Conservation (phyloP, 2,797 vertebrate genomes). For the Varecia variegata region DNA sequence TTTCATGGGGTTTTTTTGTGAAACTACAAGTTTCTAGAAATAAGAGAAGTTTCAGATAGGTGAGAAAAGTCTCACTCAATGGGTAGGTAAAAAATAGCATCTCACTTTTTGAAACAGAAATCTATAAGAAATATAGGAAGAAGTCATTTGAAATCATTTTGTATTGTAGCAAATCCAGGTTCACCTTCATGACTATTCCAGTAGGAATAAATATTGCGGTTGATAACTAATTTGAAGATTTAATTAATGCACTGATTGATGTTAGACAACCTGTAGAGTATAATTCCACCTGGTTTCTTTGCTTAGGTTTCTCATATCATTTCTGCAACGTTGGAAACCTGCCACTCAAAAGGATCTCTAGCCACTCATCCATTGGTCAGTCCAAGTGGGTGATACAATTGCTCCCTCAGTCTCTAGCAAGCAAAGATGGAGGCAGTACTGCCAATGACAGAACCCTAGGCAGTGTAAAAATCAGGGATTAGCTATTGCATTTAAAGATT, state of each 20-base stretch:
- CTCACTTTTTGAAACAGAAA: constrained; percentile 16
- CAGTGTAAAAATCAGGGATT: neutral
- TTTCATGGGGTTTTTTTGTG: neutral
- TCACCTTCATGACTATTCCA: neutral
- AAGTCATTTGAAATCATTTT: neutral
- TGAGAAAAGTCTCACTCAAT: neutral
- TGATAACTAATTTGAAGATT: neutral
- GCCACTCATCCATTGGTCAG: neutral
- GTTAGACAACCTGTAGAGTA: neutral
- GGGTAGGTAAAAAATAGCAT: neutral
- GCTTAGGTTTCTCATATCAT: neutral
- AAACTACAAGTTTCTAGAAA: neutral
- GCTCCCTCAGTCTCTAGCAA: neutral
- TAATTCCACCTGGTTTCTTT: neutral
- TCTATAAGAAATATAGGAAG: neutral
- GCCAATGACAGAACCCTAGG: neutral
- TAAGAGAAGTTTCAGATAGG: neutral
- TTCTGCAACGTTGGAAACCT: constrained; percentile 19
- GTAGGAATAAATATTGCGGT: neutral
- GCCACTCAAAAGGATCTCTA: neutral
- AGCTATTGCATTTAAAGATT: constrained; percentile 21
- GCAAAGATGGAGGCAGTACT: neutral
- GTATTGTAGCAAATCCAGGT: neutral
- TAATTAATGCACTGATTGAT: neutral
- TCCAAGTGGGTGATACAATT: neutral